Evolutionary conservation across 2,113 vertebrate species (phyloP).

Genomic region (Thamnaconus septentrionalis): DNA sequence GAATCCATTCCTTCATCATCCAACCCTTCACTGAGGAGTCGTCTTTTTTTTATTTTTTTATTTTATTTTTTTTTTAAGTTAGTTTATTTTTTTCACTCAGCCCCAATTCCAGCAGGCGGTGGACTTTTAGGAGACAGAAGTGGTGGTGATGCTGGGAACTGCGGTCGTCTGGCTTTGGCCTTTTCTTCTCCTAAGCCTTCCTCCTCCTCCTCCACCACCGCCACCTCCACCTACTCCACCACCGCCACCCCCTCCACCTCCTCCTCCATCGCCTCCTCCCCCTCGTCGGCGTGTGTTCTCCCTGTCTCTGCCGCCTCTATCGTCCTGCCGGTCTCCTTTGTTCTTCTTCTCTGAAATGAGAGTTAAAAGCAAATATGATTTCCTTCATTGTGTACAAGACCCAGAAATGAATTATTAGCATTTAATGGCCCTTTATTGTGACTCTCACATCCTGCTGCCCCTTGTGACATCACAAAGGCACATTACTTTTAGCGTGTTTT

Average conservation of each 20-base stretch:
- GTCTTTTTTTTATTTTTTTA: no score
- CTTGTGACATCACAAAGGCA: no score
- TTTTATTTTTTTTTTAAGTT: no score
- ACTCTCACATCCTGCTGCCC: no score
- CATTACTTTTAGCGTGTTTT: no score
- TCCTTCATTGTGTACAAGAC: conserved; percentile 12
- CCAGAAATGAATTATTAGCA: no score
- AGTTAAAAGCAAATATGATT: conserved; percentile 19
- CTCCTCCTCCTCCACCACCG: conserved; percentile 63
- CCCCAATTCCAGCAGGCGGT: conserved; percentile 27
- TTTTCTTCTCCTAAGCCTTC: conserved; percentile 80
- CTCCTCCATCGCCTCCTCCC: conserved; percentile 29
- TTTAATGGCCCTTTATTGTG: no score
- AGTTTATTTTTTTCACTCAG: conserved; percentile 21
- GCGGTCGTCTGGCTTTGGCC: conserved; percentile 75
- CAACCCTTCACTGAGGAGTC: background rate
- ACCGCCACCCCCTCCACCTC: conserved; percentile 40
- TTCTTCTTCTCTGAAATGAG: conserved; percentile 71
- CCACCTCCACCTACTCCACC: conserved; percentile 66
- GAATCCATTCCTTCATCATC: conserved; percentile 55
- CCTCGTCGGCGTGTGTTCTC: conserved; percentile 47
- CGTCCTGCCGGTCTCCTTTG: conserved; percentile 69
- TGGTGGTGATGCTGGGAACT: conserved; percentile 65
- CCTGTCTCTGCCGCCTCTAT: conserved; percentile 77
- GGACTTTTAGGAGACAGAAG: conserved; percentile 77